Percentiles rank a stretch among this genome's conserved stretches.
Evolutionary conservation across 2,888 invertebrate species (phyloP).

Genomic region (Pristionchus mayeri): DNA sequence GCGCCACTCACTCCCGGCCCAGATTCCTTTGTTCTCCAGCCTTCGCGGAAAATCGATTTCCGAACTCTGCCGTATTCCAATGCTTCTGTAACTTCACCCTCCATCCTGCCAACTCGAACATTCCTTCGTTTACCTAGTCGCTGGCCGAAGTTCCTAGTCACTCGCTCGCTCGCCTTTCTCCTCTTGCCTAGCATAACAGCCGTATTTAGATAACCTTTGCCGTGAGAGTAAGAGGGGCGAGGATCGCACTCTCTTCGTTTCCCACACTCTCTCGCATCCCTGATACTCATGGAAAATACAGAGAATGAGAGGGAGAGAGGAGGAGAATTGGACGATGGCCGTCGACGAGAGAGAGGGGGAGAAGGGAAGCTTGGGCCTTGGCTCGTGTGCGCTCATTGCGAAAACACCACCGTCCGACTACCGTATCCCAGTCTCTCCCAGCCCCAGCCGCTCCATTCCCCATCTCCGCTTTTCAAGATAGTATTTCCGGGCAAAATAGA

Average conservation of each 20-base stretch:
- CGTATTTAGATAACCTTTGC: conserved; percentile 41
- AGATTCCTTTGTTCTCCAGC: neutral
- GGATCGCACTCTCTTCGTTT: neutral
- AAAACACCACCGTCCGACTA: neutral
- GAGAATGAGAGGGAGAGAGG: neutral
- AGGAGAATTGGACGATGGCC: neutral
- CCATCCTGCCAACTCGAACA: neutral
- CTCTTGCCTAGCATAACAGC: conserved; percentile 18
- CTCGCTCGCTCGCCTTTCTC: neutral
- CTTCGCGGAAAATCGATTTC: too few species aligned
- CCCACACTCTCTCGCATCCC: neutral
- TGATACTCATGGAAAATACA: neutral
- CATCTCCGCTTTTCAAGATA: conserved; percentile 32
- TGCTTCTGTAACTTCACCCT: too few species aligned
- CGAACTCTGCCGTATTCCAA: too few species aligned
- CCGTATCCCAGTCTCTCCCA: neutral
- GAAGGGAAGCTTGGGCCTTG: conserved; percentile 37
- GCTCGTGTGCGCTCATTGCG: neutral
- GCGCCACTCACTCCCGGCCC: neutral
- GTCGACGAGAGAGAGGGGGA: neutral
- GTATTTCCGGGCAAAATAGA: conserved; percentile 13
- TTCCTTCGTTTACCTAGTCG: conserved; percentile 15
- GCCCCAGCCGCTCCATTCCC: neutral
- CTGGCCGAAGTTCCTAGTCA: neutral
- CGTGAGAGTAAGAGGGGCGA: neutral